These are phyloP conservation scores for Eonycteris spelaea DNA, from an alignment of 2,113 vertebrate species.

Conservation along the genomic window DNA sequence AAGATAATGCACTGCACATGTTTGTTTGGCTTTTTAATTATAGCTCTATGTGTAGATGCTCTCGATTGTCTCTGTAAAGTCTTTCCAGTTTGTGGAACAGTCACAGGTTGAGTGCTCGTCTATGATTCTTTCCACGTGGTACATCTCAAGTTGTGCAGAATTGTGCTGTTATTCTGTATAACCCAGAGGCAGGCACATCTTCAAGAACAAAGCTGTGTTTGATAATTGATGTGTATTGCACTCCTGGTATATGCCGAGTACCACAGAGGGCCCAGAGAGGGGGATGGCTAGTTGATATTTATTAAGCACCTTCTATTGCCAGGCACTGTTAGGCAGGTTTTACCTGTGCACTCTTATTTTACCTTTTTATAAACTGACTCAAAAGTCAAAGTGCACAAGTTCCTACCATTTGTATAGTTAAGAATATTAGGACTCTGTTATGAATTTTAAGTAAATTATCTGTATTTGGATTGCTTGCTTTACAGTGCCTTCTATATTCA, in stretches of 20 bases:
- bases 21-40: conserved; percentile 23
- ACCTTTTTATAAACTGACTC: neutral
- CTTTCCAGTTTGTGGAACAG: neutral
- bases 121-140: neutral
- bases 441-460: conserved; percentile 34
- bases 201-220: conserved; percentile 14
- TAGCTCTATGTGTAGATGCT: neutral
- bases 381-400: neutral
- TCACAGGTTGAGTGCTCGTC: neutral
- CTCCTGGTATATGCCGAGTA: neutral
- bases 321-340: neutral
- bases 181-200: neutral
- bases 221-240: neutral
- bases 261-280: neutral
- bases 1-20: neutral
- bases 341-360: neutral
- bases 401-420: neutral
- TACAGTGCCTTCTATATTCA: neutral
- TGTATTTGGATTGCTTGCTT: conserved; percentile 8
- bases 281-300: neutral
- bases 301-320: neutral
- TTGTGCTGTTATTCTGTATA: neutral
- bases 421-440: neutral
- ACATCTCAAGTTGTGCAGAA: neutral
- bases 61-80: neutral